Conservation (phyloP, 1,140 invertebrate species). For the Saccostrea cuccullata region DNA sequence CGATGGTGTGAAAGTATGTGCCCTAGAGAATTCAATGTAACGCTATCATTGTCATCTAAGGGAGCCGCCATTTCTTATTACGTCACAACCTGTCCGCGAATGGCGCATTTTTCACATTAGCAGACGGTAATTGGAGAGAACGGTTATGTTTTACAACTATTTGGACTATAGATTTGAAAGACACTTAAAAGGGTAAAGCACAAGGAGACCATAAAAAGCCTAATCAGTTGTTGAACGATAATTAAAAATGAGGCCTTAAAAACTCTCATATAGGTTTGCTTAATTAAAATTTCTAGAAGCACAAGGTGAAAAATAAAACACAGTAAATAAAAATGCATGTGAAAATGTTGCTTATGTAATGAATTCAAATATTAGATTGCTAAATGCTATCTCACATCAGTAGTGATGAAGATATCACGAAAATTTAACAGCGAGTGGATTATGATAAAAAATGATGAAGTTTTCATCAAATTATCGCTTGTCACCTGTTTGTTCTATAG, state of each 20-base stretch:
- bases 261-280: no score
- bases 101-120: constrained; percentile 24
- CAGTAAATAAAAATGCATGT: background rate
- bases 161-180: background rate
- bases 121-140: constrained; percentile 10
- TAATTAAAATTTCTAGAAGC: no score
- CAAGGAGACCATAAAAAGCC: background rate
- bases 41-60: background rate
- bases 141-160: background rate
- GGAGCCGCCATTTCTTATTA: constrained; percentile 14
- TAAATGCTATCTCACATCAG: background rate
- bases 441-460: background rate
- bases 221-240: no score
- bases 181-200: background rate
- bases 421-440: background rate
- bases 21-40: background rate
- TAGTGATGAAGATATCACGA: background rate
- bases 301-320: background rate
- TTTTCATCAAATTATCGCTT: background rate
- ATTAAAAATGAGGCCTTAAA: no score
- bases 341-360: background rate
- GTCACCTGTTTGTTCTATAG: background rate
- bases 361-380: background rate
- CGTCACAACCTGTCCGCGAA: constrained; percentile 9
- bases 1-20: constrained; percentile 34